phyloP scores from a whole-genome alignment of 2,113 vertebrate genomes.

The Salminus brasiliensis region DNA sequence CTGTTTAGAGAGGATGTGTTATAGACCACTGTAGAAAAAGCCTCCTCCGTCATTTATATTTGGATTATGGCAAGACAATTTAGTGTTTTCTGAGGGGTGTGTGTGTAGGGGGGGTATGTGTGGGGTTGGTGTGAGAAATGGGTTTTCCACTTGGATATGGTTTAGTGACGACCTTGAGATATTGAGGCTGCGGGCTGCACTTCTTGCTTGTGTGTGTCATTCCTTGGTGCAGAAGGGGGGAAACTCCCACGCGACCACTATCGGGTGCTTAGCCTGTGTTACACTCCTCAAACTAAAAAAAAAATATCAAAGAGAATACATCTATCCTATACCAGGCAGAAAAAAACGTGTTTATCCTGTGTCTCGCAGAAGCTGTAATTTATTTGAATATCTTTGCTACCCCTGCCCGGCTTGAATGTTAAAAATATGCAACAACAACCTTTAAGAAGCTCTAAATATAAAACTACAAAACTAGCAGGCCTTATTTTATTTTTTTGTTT shows the following conservation, averaged over 20 bases:
- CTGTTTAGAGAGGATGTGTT: constrained; percentile 36
- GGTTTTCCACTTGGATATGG: constrained; percentile 30
- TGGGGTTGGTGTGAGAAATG: constrained; percentile 2
- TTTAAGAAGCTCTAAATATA: constrained; percentile 9
- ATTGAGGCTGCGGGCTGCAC: not conserved
- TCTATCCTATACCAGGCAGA: constrained; percentile 2
- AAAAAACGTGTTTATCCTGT: constrained; percentile 20
- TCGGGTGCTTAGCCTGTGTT: not conserved
- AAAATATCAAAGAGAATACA: constrained; percentile 25
- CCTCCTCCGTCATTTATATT: constrained; percentile 41
- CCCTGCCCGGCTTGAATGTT: not conserved
- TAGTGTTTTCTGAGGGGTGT: constrained; percentile 24
- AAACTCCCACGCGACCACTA: not conserved
- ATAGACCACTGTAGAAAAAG: constrained; percentile 16
- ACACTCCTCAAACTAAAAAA: not conserved
- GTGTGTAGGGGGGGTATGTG: not conserved
- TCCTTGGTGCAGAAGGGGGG: not conserved
- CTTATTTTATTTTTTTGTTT: not conserved
- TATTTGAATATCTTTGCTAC: constrained; percentile 7
- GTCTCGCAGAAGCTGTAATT: not conserved
- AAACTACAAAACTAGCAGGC: not conserved
- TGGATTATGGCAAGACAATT: constrained; percentile 50
- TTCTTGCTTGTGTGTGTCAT: not conserved
- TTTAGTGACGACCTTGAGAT: constrained; percentile 39
- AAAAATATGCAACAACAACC: constrained; percentile 22